Base-by-base conservation (phyloP, 2,113 vertebrate genomes). In the Hyperopisus bebe region DNA sequence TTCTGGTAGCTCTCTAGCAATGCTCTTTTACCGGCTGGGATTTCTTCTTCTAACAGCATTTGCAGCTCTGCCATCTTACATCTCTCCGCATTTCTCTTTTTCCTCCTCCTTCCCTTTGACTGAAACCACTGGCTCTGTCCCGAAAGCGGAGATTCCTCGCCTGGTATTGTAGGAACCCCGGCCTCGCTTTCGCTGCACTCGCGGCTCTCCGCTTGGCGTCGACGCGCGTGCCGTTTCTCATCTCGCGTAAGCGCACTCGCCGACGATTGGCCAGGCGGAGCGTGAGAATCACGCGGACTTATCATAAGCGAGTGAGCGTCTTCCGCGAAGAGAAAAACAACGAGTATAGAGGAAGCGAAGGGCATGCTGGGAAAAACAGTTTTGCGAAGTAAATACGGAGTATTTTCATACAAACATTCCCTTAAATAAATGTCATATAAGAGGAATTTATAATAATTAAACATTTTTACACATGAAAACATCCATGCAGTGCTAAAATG, bases 1-100 rank as follows among this genome's bases (percentile, higher is more conserved):
- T 99, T 99, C 95, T 99, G 98, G 94, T 98, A 98, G 97, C 98
- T 99, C 95, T 99, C 97, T 90, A 98, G 96, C 50, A 99, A 95
- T 90, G 98, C 98, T 95, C 97, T 94, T 96, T 99, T 99, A 90
- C 98, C 98, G 89, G 97, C 98, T 86, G 98, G 98, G 94, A 99
- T 99, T 95, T 99, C 98, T 96, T 99, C 98, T 95, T 99, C 98
- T 98, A 99, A 94, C 94, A 99, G 96, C 98, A 99, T 99, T 97
- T 99, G 98, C 97, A 99, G 97, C 97, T 99, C 98, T 97, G 98
- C 98, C 98, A 99, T 99, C 97, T 98, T 99, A 96, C 97, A 96
- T 96, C 96, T 95, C 96, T 98, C 97, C 89, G 97, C 98, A 98
- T 97, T 94, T 95, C 96, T 96, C 88, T 70, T 94, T 42, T 42